Conservation (phyloP, 2,113 vertebrate genomes). For the Solenodon paradoxus region DNA sequence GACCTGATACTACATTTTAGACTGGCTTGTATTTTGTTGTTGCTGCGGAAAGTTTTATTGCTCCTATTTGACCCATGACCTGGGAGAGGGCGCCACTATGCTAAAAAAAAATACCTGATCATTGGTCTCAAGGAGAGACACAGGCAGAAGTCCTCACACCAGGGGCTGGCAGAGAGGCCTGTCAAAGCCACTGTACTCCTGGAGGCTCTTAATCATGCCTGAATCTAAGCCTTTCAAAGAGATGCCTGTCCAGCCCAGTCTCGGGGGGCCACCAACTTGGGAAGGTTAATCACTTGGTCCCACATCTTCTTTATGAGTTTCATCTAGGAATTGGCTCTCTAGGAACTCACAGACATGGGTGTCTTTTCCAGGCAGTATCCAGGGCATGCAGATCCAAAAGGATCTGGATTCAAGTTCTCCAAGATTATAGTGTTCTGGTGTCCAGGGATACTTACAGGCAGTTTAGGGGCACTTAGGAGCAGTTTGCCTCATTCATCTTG, state of each 20-base stretch:
- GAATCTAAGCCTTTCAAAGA: slow-evolving; percentile 40
- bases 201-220: background rate
- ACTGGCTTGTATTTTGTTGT: too few species aligned
- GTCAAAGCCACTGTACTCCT: too few species aligned
- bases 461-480: too few species aligned
- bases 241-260: slow-evolving; percentile 55
- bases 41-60: background rate
- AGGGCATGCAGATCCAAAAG: slow-evolving; percentile 46
- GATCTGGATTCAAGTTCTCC: slow-evolving; percentile 46
- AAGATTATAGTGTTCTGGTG: background rate
- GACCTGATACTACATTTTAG: too few species aligned
- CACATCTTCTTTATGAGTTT: slow-evolving; percentile 46
- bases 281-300: slow-evolving; percentile 32
- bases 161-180: background rate
- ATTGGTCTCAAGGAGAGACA: background rate
- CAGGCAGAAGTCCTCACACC: background rate
- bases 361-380: background rate
- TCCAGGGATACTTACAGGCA: too few species aligned
- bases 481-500: slow-evolving; percentile 47
- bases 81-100: background rate
- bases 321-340: slow-evolving; percentile 37
- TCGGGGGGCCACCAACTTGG: slow-evolving; percentile 4
- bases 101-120: background rate
- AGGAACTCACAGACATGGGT: slow-evolving; percentile 37
- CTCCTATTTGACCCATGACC: background rate